Percentiles rank a stretch among this genome's conserved stretches.
Evolutionary conservation across 92 coral and sea anemone species (phyloP).

Genomic region (Parazoanthus swiftii): DNA sequence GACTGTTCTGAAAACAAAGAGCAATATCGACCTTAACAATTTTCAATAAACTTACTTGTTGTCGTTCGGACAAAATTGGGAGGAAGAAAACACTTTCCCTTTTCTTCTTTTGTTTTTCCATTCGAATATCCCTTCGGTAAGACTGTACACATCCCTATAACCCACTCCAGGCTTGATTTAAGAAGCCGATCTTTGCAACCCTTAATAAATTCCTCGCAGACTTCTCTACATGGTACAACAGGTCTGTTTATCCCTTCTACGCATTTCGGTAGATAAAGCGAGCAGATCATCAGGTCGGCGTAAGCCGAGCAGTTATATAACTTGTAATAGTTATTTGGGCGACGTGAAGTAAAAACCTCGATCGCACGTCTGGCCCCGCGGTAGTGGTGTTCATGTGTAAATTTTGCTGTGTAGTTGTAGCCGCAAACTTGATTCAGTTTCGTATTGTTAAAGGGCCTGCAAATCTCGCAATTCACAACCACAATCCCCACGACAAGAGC

Average conservation of each 20-base stretch:
- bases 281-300: constrained; percentile 51
- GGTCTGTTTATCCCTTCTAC: constrained; percentile 42
- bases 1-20: too few relatives aligned
- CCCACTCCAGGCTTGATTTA: constrained; percentile 52
- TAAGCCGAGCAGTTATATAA: constrained; percentile 51
- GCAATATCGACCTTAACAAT: too few relatives aligned
- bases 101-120: constrained; percentile 36
- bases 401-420: constrained; percentile 54
- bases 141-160: constrained; percentile 53
- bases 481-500: not conserved
- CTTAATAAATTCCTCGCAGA: constrained; percentile 74
- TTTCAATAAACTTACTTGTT: not conserved
- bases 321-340: constrained; percentile 4
- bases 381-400: not conserved
- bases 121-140: constrained; percentile 52
- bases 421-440: constrained; percentile 42
- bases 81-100: constrained; percentile 61
- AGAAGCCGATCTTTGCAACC: constrained; percentile 52
- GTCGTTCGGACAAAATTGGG: constrained; percentile 51
- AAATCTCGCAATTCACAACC: constrained; percentile 30
- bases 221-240: constrained; percentile 69
- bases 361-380: not conserved
- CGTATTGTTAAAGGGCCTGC: constrained; percentile 48
- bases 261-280: constrained; percentile 55
- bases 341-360: constrained; percentile 27